phyloP scores from a whole-genome alignment of 2,797 vertebrate species.

The Coregonus ussuriensis region DNA sequence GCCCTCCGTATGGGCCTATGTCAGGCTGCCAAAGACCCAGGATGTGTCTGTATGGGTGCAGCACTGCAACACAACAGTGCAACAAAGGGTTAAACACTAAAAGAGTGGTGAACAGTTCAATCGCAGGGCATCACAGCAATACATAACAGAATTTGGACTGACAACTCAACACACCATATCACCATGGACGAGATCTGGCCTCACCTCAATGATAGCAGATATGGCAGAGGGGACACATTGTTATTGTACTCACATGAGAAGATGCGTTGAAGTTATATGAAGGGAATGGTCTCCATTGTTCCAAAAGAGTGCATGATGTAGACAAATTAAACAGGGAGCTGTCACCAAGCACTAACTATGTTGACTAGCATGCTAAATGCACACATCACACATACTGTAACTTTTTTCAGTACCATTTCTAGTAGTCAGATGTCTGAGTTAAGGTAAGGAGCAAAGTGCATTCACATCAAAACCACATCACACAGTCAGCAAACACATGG shows the following conservation, averaged over 20 bases:
- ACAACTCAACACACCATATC: not conserved
- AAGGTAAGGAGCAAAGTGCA: not conserved
- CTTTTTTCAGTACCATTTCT: not conserved
- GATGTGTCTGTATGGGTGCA: conserved; percentile 92
- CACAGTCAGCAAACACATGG: not conserved
- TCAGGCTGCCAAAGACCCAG: conserved; percentile 98
- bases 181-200: not conserved
- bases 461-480: not conserved
- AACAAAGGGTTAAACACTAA: not conserved
- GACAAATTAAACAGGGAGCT: not conserved
- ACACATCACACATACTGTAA: not conserved
- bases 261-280: not conserved
- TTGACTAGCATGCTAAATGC: not conserved
- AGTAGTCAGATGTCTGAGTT: not conserved
- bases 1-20: conserved; percentile 95
- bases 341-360: not conserved
- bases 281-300: not conserved
- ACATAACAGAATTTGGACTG: not conserved
- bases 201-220: not conserved
- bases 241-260: not conserved
- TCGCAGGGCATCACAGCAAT: not conserved
- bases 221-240: not conserved
- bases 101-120: no score
- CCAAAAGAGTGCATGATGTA: not conserved
- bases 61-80: conserved; percentile 75